Conservation (phyloP, 2,113 vertebrate species). For the Cathartes aura region DNA sequence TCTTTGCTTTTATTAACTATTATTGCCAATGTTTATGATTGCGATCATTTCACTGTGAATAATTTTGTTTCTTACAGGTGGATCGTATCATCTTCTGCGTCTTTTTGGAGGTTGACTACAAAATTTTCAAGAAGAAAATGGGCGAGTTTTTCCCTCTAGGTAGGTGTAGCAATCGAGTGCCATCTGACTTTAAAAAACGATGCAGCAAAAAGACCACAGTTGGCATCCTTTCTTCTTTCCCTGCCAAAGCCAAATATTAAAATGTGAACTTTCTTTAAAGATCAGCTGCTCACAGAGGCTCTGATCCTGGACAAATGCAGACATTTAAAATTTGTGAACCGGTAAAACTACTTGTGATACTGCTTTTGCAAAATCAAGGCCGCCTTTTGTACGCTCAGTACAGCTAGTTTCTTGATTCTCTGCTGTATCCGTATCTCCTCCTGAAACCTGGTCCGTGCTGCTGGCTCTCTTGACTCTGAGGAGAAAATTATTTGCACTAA, state of each 20-base stretch:
- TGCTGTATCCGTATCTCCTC: background rate
- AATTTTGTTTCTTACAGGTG: conserved; percentile 82
- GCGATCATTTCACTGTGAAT: conserved; percentile 4
- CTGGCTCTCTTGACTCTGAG: background rate
- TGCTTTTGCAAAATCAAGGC: background rate
- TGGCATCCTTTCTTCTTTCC: background rate
- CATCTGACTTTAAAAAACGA: background rate
- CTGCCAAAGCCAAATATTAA: background rate
- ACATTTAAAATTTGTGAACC: background rate
- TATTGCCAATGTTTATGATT: background rate
- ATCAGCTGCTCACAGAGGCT: background rate
- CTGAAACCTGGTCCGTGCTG: background rate
- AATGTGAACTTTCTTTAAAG: conserved; percentile 9
- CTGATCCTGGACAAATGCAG: background rate
- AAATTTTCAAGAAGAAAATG: conserved; percentile 98
- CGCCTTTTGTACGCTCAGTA: background rate
- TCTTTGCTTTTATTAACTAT: background rate
- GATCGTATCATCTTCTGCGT: conserved; percentile 97
- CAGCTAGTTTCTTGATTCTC: background rate
- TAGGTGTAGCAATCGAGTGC: conserved; percentile 57
- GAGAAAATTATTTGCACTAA: background rate
- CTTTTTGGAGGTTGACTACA: conserved; percentile 95
- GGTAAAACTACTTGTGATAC: background rate
- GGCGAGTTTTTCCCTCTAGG: conserved; percentile 87
- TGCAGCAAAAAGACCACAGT: background rate